phyloP scores from a whole-genome alignment of 2,888 invertebrate species.

The Celastrina argiolus region DNA sequence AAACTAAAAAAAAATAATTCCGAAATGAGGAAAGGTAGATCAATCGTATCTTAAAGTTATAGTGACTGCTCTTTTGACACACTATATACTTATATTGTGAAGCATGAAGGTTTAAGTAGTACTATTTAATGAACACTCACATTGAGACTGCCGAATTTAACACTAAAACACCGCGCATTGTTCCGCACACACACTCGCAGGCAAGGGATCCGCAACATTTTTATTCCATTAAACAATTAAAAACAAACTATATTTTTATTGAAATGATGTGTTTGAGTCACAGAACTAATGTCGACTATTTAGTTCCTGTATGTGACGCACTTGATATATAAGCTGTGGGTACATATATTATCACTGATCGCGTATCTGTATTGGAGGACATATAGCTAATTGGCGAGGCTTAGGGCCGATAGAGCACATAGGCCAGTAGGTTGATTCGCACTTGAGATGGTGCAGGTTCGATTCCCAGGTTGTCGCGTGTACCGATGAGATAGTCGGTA shows the following conservation, averaged over 20 bases:
- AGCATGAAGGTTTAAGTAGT: too few species aligned
- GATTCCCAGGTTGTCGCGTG: too few species aligned
- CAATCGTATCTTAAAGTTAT: too few species aligned
- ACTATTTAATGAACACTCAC: background rate
- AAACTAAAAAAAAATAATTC: too few species aligned
- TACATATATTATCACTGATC: background rate
- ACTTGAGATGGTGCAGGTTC: too few species aligned
- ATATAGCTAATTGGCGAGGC: background rate
- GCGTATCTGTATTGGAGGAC: background rate
- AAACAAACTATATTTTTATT: background rate
- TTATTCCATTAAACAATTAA: slow-evolving; percentile 4
- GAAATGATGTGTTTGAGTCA: background rate
- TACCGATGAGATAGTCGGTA: too few species aligned
- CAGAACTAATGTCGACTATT: slow-evolving; percentile 4
- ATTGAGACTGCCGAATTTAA: background rate
- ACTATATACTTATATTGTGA: too few species aligned
- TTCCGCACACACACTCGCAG: background rate
- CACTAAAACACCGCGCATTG: slow-evolving; percentile 7
- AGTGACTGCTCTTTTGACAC: too few species aligned
- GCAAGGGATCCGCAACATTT: slow-evolving; percentile 1
- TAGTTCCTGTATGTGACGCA: slow-evolving; percentile 20
- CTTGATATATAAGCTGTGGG: slow-evolving; percentile 4
- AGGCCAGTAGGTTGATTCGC: too few species aligned
- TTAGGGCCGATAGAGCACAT: background rate
- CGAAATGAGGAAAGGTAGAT: too few species aligned